phyloP scores from a whole-genome alignment of 2,888 invertebrate species.

The Metallyticus violacea region DNA sequence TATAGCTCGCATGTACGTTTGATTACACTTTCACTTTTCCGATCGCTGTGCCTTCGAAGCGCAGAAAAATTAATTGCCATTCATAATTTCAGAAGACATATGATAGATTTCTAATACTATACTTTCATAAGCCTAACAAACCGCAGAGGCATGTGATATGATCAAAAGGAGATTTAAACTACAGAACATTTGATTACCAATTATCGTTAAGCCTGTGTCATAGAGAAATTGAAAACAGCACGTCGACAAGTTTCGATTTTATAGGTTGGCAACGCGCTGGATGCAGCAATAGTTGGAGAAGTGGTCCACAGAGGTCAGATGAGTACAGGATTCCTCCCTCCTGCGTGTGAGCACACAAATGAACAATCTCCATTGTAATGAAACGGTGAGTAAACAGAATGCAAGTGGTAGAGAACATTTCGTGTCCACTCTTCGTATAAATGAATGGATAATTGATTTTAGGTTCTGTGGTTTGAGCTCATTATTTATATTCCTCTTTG shows the following conservation, averaged over 20 bases:
- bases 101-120: no score
- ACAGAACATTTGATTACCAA: no score
- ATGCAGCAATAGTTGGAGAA: neutral
- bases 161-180: no score
- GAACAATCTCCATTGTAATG: slow-evolving; percentile 12
- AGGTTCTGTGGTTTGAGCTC: slow-evolving; percentile 10
- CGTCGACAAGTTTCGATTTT: neutral
- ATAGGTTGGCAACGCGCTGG: neutral
- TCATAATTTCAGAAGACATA: no score
- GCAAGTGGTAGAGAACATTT: neutral
- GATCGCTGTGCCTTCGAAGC: no score
- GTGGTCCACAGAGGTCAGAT: slow-evolving; percentile 2
- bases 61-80: no score
- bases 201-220: no score
- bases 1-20: no score
- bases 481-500: slow-evolving; percentile 5
- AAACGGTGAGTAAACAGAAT: neutral
- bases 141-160: no score
- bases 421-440: neutral
- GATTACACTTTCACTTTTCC: no score
- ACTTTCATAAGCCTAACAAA: no score
- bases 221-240: no score
- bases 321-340: neutral
- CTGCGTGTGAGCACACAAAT: slow-evolving; percentile 1
- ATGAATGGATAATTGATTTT: slow-evolving; percentile 12